Conservation (phyloP, 2,113 vertebrate genomes). For the Sapayoa aenigma region DNA sequence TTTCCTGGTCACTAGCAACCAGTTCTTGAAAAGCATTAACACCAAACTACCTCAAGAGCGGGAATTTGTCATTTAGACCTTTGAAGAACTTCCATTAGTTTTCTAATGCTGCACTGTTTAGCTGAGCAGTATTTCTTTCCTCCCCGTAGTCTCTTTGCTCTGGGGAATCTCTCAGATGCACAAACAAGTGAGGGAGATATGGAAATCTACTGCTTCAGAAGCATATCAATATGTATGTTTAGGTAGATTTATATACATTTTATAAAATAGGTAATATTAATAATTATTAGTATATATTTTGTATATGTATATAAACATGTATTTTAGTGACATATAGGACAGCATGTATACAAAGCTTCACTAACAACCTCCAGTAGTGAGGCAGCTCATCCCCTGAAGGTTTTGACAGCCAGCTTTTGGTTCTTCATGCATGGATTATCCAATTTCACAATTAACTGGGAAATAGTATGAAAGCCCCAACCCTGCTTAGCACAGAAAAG, state of each 20-base stretch:
- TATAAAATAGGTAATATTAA: not conserved
- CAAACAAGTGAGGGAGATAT: not conserved
- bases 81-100: not conserved
- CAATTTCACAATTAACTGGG: not conserved
- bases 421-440: not conserved
- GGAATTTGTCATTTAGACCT: not conserved
- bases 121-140: not conserved
- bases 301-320: not conserved
- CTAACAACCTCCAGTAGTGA: not conserved
- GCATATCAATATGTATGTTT: not conserved
- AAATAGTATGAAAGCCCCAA: not conserved
- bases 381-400: not conserved
- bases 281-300: not conserved
- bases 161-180: not conserved
- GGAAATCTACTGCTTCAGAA: not conserved
- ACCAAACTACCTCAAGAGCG: not conserved
- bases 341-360: not conserved
- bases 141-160: not conserved
- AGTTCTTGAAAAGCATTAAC: not conserved
- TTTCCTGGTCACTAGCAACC: not conserved
- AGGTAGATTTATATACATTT: not conserved
- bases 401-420: not conserved
- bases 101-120: not conserved
- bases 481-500: not conserved
- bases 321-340: not conserved